These are phyloP conservation scores for Aphaenogaster rudis DNA, from an alignment of 1,140 invertebrate species.

Conservation along the genomic window DNA sequence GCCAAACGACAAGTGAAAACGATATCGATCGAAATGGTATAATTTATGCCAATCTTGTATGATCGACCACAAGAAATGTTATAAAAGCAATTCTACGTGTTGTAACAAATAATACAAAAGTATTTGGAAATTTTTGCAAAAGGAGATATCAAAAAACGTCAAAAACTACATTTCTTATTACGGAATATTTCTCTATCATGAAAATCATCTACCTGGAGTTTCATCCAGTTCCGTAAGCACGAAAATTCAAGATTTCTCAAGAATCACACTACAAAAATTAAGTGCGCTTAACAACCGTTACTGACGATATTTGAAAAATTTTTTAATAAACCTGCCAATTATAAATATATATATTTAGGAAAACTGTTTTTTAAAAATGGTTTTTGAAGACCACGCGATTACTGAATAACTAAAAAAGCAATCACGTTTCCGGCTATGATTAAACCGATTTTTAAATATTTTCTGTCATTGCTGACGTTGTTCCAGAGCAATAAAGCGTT, in stretches of 20 bases:
- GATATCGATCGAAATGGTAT: not conserved
- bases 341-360: too few species aligned
- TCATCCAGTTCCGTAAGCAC: not conserved
- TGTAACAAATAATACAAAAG: not conserved
- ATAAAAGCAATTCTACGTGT: not conserved
- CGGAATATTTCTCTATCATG: not conserved
- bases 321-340: too few species aligned
- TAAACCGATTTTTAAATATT: constrained; percentile 21
- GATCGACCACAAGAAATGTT: not conserved
- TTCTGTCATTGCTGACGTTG: not conserved
- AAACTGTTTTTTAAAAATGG: not conserved
- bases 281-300: not conserved
- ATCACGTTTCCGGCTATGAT: not conserved
- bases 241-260: not conserved
- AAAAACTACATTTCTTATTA: not conserved
- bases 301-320: not conserved
- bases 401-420: constrained; percentile 1
- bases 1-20: not conserved
- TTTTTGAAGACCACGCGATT: not conserved
- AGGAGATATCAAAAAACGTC: not conserved
- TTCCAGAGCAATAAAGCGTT: not conserved
- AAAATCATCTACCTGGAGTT: not conserved
- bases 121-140: not conserved
- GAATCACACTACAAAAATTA: not conserved
- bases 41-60: constrained; percentile 17